Conservation (phyloP, 2,888 invertebrate species). For the Drosophila helvetica region DNA sequence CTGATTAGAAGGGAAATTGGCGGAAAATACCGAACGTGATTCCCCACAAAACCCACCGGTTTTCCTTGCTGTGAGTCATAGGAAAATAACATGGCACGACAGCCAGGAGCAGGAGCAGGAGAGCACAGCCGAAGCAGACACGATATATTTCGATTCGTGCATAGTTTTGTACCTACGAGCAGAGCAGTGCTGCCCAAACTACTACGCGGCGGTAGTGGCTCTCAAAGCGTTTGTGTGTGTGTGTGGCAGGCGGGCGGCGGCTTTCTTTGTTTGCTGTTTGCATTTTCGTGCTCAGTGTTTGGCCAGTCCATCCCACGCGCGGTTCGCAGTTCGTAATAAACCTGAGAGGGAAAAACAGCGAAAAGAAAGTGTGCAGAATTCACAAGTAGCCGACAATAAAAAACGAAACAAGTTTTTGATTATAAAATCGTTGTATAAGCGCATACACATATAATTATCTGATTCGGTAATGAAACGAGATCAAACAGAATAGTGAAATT, state of each 20-base stretch:
- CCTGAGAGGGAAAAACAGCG: conserved; percentile 35
- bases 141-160: conserved; percentile 31
- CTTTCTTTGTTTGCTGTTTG: conserved; percentile 44
- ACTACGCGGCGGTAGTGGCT: conserved; percentile 19
- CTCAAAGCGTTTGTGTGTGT: conserved; percentile 47
- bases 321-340: conserved; percentile 57
- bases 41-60: conserved; percentile 66
- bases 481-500: conserved; percentile 26
- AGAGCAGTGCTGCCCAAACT: conserved; percentile 29
- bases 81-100: conserved; percentile 38
- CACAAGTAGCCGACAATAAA: conserved; percentile 45
- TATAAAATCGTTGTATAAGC: conserved; percentile 52
- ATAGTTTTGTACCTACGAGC: conserved; percentile 5
- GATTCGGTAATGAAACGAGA: conserved; percentile 63
- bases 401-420: conserved; percentile 45
- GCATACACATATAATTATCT: conserved; percentile 53
- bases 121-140: conserved; percentile 23
- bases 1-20: conserved; percentile 64
- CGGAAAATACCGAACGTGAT: conserved; percentile 77
- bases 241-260: conserved; percentile 41
- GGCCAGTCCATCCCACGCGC: conserved; percentile 59
- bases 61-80: conserved; percentile 64
- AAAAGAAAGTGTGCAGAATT: conserved; percentile 70
- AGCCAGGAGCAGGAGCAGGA: conserved; percentile 56
- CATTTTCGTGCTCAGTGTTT: conserved; percentile 58